Evolutionary conservation across 92 coral and sea anemone species (phyloP).

Genomic region (Isaurus tuberculatus): DNA sequence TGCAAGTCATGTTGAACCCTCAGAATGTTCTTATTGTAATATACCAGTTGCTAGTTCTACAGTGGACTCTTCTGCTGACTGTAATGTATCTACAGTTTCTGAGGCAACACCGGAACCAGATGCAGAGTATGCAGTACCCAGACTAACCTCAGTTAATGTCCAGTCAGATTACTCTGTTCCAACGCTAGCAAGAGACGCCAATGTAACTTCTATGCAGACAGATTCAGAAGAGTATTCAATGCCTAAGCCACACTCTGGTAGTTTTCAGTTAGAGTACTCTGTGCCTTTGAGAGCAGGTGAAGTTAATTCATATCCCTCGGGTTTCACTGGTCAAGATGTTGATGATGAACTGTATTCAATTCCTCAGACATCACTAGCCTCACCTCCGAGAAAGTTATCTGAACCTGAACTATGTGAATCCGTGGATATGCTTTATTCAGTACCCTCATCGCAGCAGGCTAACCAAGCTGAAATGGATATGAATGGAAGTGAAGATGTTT

Average conservation of each 20-base stretch:
- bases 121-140: slow-evolving; percentile 37
- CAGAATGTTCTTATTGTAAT: background rate
- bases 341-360: slow-evolving; percentile 37
- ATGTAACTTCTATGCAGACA: background rate
- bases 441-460: slow-evolving; percentile 10
- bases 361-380: slow-evolving; percentile 15
- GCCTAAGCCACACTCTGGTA: slow-evolving; percentile 33
- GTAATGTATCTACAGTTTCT: background rate
- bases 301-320: background rate
- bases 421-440: slow-evolving; percentile 21
- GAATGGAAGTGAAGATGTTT: background rate
- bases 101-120: background rate
- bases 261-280: slow-evolving; percentile 21
- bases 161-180: slow-evolving; percentile 26
- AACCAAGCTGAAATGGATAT: background rate
- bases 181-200: background rate
- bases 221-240: slow-evolving; percentile 18
- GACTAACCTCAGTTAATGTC: background rate
- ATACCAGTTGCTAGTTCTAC: slow-evolving; percentile 9
- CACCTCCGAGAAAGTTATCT: slow-evolving; percentile 2
- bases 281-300: slow-evolving; percentile 16
- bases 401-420: background rate
- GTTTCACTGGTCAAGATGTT: slow-evolving; percentile 14
- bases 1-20: background rate
- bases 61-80: background rate